A percentile compares a stretch with the other conserved stretches of the same genome.
phyloP scores from a whole-genome alignment of 2,888 invertebrate species.

The Xestia xanthographa region DNA sequence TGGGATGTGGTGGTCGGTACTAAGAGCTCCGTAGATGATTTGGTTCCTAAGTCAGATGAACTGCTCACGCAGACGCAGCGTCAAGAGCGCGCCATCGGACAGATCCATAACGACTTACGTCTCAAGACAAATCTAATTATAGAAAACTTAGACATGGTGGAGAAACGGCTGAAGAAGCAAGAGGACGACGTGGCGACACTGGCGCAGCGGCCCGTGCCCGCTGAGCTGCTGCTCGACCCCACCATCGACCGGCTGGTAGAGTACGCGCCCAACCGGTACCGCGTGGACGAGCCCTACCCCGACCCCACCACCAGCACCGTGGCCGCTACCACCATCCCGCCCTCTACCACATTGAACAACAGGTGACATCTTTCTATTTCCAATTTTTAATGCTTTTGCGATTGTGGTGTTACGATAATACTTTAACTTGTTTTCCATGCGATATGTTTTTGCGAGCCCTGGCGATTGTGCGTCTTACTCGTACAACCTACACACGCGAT shows the following conservation, averaged over 20 bases:
- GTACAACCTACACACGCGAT: slow-evolving; percentile 55
- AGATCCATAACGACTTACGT: slow-evolving; percentile 95
- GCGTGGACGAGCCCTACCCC: slow-evolving; percentile 83
- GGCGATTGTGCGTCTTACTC: slow-evolving; percentile 49
- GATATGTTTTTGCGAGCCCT: slow-evolving; percentile 61
- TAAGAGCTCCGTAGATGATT: slow-evolving; percentile 96
- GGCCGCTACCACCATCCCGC: slow-evolving; percentile 78
- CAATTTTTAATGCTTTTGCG: slow-evolving; percentile 68
- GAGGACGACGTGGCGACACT: slow-evolving; percentile 95
- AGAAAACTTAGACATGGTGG: slow-evolving; percentile 96
- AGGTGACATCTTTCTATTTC: slow-evolving; percentile 84
- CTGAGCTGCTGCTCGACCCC: slow-evolving; percentile 93
- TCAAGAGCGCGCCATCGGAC: slow-evolving; percentile 96
- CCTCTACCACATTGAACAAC: slow-evolving; percentile 79
- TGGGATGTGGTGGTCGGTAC: slow-evolving; percentile 97
- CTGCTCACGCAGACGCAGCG: slow-evolving; percentile 95
- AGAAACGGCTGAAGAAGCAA: slow-evolving; percentile 95
- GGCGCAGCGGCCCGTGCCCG: slow-evolving; percentile 93
- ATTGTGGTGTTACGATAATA: slow-evolving; percentile 52
- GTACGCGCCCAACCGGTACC: slow-evolving; percentile 93
- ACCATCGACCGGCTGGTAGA: slow-evolving; percentile 95
- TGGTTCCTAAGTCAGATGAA: slow-evolving; percentile 96
- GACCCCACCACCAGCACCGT: slow-evolving; percentile 84
- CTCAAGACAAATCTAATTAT: slow-evolving; percentile 96
- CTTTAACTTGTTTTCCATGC: slow-evolving; percentile 33